Evolutionary conservation across 2,113 vertebrate genomes (phyloP).

Genomic region (Rallus limicola): DNA sequence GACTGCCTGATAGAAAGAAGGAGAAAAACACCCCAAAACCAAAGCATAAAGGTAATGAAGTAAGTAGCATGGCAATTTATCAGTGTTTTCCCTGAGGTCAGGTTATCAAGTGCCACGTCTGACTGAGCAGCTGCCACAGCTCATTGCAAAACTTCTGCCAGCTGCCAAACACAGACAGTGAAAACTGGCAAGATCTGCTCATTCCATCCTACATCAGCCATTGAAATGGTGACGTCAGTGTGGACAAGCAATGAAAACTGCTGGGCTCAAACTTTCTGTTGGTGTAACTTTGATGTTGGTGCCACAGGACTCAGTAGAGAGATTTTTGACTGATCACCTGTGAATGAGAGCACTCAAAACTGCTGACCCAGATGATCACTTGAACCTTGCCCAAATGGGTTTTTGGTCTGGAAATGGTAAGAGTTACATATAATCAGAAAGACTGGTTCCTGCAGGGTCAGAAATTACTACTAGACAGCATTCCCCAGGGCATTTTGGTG

Average conservation of each 20-base stretch:
- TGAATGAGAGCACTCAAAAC: not conserved
- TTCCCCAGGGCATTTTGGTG: not conserved
- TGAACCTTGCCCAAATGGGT: not conserved
- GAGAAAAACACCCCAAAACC: no score
- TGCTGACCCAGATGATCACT: not conserved
- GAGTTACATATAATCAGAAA: slow-evolving; percentile 16
- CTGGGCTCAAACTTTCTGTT: not conserved
- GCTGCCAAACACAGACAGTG: not conserved
- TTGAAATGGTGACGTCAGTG: not conserved
- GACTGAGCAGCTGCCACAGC: not conserved
- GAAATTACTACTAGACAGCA: slow-evolving; percentile 16
- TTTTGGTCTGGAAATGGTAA: not conserved
- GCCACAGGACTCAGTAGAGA: not conserved
- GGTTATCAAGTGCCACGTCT: not conserved
- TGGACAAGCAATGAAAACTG: not conserved
- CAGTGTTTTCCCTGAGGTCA: not conserved
- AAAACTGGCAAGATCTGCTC: not conserved
- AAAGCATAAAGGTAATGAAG: not conserved
- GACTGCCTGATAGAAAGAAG: not conserved
- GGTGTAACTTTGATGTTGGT: not conserved
- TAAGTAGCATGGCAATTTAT: not conserved
- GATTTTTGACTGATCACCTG: not conserved
- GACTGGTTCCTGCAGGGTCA: not conserved
- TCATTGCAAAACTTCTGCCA: not conserved
- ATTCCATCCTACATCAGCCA: not conserved